These are phyloP conservation scores for Dendronephthya gigantea DNA, from an alignment of 64 coral and sea anemone species.

Conservation along the genomic window DNA sequence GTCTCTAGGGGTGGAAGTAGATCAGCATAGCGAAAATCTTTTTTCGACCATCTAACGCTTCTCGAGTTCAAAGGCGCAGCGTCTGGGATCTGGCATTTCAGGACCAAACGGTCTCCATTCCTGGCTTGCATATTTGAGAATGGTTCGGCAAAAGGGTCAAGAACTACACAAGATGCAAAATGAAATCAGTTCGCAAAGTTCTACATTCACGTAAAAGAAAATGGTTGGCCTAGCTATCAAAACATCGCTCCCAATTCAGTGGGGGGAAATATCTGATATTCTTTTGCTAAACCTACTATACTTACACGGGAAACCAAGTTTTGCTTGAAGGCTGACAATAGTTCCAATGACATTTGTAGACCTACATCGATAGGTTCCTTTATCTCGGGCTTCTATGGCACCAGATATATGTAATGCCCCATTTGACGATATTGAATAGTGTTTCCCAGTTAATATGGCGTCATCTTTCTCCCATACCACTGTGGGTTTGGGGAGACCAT, in stretches of 20 bases:
- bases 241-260: too few relatives aligned
- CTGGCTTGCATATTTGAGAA: background rate
- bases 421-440: background rate
- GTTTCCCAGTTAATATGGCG: background rate
- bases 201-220: too few relatives aligned
- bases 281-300: too few relatives aligned
- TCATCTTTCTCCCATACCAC: conserved; percentile 6
- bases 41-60: background rate
- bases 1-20: background rate
- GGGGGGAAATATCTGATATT: too few relatives aligned
- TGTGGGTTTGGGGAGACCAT: background rate
- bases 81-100: background rate
- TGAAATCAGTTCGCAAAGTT: too few relatives aligned
- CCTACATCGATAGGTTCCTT: background rate
- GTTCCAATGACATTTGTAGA: background rate
- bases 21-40: background rate
- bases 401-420: background rate
- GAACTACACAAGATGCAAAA: too few relatives aligned
- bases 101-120: background rate
- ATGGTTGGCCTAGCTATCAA: too few relatives aligned
- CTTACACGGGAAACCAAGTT: background rate
- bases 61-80: background rate
- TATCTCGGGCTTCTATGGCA: background rate
- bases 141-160: background rate
- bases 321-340: background rate